Percentiles rank a stretch among this genome's conserved stretches.
Conservation (phyloP, 2,888 invertebrate species). For the Conus canariensis region DNA sequence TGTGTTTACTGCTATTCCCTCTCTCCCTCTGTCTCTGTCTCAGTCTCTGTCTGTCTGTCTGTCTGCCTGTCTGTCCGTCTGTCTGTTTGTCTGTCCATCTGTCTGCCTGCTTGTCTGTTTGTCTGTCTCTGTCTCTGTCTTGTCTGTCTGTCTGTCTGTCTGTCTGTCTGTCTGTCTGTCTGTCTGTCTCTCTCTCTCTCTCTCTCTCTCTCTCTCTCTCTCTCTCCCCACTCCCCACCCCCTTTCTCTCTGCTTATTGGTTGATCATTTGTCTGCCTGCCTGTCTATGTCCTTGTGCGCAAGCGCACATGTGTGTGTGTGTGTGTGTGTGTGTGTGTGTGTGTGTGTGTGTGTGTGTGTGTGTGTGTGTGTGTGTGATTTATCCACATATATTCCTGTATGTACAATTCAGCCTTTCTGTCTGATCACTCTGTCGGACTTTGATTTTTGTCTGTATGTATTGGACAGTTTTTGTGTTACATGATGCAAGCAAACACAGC, state of each 20-base stretch:
- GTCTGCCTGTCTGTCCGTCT: not conserved
- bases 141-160: not conserved
- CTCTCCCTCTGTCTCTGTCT: not conserved
- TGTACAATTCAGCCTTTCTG: too few relatives aligned
- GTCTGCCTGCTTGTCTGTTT: not conserved
- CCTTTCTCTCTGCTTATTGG: not conserved
- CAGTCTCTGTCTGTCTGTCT: not conserved
- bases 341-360: not conserved
- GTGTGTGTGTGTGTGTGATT: not conserved
- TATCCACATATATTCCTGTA: not conserved
- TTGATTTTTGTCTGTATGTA: too few relatives aligned
- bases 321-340: too few relatives aligned
- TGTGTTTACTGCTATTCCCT: too few relatives aligned
- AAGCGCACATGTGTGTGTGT: too few relatives aligned
- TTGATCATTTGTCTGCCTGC: not conserved
- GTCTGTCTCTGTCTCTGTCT: not conserved
- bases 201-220: slow-evolving; percentile 5
- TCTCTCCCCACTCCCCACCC: not conserved
- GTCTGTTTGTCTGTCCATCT: not conserved
- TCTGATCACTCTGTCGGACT: too few relatives aligned
- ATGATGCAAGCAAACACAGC: too few relatives aligned
- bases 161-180: not conserved
- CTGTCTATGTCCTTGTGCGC: not conserved
- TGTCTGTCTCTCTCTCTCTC: not conserved
- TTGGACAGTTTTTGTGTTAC: too few relatives aligned